Evolutionary conservation across 2,113 vertebrate species (phyloP), one percentile per base, ranked within the genome.

Genomic region (Amazona vittata): DNA sequence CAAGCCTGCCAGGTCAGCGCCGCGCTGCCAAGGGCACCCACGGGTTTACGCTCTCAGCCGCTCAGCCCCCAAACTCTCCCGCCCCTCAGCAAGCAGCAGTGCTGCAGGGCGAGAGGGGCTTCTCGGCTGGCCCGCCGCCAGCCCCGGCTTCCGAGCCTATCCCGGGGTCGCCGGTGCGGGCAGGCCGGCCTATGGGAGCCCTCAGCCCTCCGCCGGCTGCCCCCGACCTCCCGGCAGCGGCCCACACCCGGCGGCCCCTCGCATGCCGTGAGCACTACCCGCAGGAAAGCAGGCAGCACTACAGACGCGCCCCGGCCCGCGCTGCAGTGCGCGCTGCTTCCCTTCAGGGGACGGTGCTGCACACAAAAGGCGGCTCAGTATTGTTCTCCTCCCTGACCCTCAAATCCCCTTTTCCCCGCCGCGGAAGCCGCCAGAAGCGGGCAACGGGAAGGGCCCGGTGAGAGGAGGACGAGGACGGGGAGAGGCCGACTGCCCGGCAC

Each of bases 361-460:
- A 41, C 94, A 94, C 89, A 90, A 88, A 80, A 74, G 85, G 6
- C 81, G 41, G 41, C 83, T 77, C 93, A 86, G 95, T 94, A 92
- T 95, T 97, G 96, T 95, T 97, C 92, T 96, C 82, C 68, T 69
- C 79, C 53, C 86, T 91, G 88, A 93, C 93, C 95, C 96, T 91
- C 79, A 47, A 43, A 78, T 78, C 83, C 86, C 78, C 81, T 79
- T 67, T 53, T 69, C 59, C 68, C 86, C 46, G 46, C 47, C 43
- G 65, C 57, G 71, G 46, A 13, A 47, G 39, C 33, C 70, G 49
- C 41, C 35, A 24, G 68, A 59, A 80, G 62, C 77, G 31, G 47
- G 60, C 62, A 71, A n/a, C 33, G 55, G 53, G 41, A 41, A 91
- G 31, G 16, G n/a, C 71, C 70, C 46, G 35, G 11, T 62, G 5